Percentiles rank a stretch among this genome's conserved stretches.
Conservation (phyloP, 2,888 invertebrate species). For the Prosopocoilus inquinatus region DNA sequence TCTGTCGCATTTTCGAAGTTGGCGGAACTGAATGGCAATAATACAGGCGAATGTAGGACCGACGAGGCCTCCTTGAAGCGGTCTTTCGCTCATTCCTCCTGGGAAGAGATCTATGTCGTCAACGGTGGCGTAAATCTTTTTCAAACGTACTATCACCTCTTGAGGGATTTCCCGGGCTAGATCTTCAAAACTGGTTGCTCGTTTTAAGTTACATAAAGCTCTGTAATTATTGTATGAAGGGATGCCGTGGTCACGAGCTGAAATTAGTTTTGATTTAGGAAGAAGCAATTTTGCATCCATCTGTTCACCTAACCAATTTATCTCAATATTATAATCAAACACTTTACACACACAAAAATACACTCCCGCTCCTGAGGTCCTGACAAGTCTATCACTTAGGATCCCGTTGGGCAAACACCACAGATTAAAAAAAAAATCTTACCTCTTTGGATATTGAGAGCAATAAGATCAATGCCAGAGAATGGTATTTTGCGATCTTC, state of each 20-base stretch:
- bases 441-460: slow-evolving; percentile 82
- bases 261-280: slow-evolving; percentile 5
- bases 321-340: background rate
- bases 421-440: slow-evolving; percentile 19
- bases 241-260: slow-evolving; percentile 81
- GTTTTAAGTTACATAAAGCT: slow-evolving; percentile 83
- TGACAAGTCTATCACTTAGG: too few relatives aligned
- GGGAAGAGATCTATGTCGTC: slow-evolving; percentile 97
- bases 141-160: slow-evolving; percentile 75
- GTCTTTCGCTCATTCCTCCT: slow-evolving; percentile 87
- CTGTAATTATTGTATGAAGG: slow-evolving; percentile 89
- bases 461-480: slow-evolving; percentile 90
- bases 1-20: slow-evolving; percentile 88
- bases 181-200: slow-evolving; percentile 83
- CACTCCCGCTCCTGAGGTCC: too few relatives aligned
- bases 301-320: too few relatives aligned
- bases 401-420: too few relatives aligned
- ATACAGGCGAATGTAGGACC: slow-evolving; percentile 95
- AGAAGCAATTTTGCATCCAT: background rate
- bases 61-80: slow-evolving; percentile 85
- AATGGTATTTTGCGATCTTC: slow-evolving; percentile 86
- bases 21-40: slow-evolving; percentile 91
- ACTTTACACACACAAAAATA: background rate
- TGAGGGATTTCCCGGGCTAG: slow-evolving; percentile 82
- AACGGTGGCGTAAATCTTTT: slow-evolving; percentile 81